Evolutionary conservation across 1,140 invertebrate genomes (phyloP).

Genomic region (Myzus persicae): DNA sequence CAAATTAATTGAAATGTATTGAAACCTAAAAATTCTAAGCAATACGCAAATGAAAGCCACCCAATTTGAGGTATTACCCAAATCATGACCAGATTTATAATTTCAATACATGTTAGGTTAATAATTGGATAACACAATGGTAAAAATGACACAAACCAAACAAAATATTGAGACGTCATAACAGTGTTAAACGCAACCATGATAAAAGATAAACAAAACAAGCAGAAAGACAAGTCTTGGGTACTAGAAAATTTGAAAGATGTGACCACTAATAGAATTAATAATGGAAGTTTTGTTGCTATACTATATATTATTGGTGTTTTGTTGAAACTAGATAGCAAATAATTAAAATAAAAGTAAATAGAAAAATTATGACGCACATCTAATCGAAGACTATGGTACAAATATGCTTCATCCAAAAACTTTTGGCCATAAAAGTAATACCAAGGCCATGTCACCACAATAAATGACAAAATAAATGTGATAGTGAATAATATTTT

Average conservation of each 20-base stretch:
- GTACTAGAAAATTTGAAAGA: constrained; percentile 74
- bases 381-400: constrained; percentile 90
- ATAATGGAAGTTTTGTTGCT: constrained; percentile 78
- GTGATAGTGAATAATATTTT: constrained; percentile 74
- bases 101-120: constrained; percentile 67
- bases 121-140: constrained; percentile 79
- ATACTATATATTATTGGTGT: constrained; percentile 70
- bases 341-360: constrained; percentile 93
- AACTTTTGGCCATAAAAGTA: constrained; percentile 86
- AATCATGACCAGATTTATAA: constrained; percentile 66
- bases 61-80: constrained; percentile 84
- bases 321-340: constrained; percentile 67
- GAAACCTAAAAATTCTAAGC: constrained; percentile 86
- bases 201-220: constrained; percentile 85
- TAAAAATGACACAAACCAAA: constrained; percentile 93
- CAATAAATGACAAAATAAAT: constrained; percentile 72
- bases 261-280: constrained; percentile 75
- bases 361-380: constrained; percentile 97
- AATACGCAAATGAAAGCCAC: constrained; percentile 92
- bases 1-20: constrained; percentile 85
- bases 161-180: constrained; percentile 96
- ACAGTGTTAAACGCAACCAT: constrained; percentile 97
- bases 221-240: constrained; percentile 80
- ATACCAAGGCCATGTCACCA: constrained; percentile 75
- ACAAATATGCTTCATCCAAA: constrained; percentile 90